A percentile compares a stretch with the other conserved stretches of the same genome.
Evolutionary conservation across 2,888 invertebrate species (phyloP).

Genomic region (Lampropteryx suffumata): DNA sequence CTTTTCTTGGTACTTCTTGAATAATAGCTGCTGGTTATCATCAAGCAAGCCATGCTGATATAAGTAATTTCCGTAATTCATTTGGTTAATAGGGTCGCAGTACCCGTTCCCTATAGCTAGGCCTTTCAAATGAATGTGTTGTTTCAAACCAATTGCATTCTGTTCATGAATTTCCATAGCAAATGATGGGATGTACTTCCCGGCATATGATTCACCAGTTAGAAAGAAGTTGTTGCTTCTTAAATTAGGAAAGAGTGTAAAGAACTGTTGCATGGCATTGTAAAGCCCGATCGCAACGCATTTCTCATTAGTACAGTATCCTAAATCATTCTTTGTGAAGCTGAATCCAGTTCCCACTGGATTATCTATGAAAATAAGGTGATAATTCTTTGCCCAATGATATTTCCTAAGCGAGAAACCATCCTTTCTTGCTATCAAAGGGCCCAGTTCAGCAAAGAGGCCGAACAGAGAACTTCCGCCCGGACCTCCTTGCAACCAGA

Average conservation of each 20-base stretch:
- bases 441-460: slow-evolving; percentile 84
- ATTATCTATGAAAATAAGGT: slow-evolving; percentile 85
- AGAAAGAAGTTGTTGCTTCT: slow-evolving; percentile 81
- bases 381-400: slow-evolving; percentile 83
- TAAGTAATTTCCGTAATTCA: slow-evolving; percentile 76
- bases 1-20: slow-evolving; percentile 83
- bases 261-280: slow-evolving; percentile 81
- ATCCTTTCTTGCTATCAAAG: slow-evolving; percentile 69
- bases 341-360: slow-evolving; percentile 86
- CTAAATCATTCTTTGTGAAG: slow-evolving; percentile 78
- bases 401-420: slow-evolving; percentile 67
- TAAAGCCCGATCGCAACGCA: slow-evolving; percentile 82
- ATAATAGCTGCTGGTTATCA: slow-evolving; percentile 76
- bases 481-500: slow-evolving; percentile 84
- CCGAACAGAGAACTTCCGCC: slow-evolving; percentile 81
- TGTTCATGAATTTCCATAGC: slow-evolving; percentile 77
- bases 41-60: slow-evolving; percentile 81
- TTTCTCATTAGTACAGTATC: slow-evolving; percentile 80
- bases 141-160: slow-evolving; percentile 51
- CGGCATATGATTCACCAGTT: slow-evolving; percentile 85
- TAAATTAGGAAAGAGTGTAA: slow-evolving; percentile 80
- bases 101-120: slow-evolving; percentile 79
- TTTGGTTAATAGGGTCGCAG: slow-evolving; percentile 76
- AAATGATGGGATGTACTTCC: slow-evolving; percentile 78
- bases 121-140: slow-evolving; percentile 80